Evolutionary conservation across 2,888 invertebrate species (phyloP), one percentile per base, ranked within the genome.

Genomic region (Timema podura): DNA sequence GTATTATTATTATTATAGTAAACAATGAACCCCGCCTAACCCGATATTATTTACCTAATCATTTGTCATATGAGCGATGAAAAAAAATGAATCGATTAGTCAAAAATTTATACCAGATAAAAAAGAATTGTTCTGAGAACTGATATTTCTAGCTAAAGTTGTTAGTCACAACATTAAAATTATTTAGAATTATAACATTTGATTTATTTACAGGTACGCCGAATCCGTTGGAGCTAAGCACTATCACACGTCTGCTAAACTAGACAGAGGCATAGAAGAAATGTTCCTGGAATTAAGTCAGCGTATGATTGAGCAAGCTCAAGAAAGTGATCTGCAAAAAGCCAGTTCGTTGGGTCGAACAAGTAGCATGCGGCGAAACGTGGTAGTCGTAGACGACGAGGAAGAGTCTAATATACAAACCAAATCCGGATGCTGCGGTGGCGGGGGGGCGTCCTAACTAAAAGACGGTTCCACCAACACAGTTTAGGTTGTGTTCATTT

Each of bases 181-280:
- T 30, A 3, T 30, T 30, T 30, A 30, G 3, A 2, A 30, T 30
- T 30, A 30, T 30, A 30, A 30, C 30, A 30, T 30, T 30, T 30
- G 30, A 59, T n/a, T 59, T 16, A n/a, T 74, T 84, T 84, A 67
- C 81, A 95, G 94, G 71, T 97, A 97, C 83, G 91, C 97, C 5
- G 86, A 87, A 74, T 91, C 92, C 80, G 96, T 97, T 7, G 96
- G 95, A 69, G 97, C 98, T 1, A 88, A 89, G 77, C 96, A 97
- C 82, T 94, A 90, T 81, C 91, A 93, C 79, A 95, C 96, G 48
- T 97, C 97, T 48, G 98, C 98, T 0, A 98, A 98, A 82, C 82
- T 89, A 71, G 96, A 96, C 80, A 88, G 91, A 80, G 96, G 96
- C 48, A 91, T 97, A 6, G 94, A 96, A 79, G 95, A 97, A 73